These are phyloP conservation scores for Emydocephalus ijimae DNA, from an alignment of 2,113 vertebrate genomes.

Conservation along the genomic window DNA sequence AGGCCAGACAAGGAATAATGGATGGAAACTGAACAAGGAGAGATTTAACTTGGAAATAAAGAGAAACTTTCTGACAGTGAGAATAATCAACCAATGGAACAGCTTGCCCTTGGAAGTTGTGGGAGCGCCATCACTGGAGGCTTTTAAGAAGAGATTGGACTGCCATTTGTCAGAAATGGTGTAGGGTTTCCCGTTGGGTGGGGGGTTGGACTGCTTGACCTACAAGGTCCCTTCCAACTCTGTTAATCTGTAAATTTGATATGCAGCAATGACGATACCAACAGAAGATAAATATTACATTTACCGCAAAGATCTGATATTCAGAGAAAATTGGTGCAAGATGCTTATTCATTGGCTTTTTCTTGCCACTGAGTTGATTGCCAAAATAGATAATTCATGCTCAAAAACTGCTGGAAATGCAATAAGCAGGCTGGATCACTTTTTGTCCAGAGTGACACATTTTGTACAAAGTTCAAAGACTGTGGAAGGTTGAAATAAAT, in stretches of 20 bases:
- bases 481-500: neutral
- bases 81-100: no score
- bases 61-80: no score
- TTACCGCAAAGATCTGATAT: neutral
- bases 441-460: neutral
- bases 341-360: neutral
- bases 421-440: neutral
- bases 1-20: no score
- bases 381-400: neutral
- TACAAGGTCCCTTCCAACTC: no score
- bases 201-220: no score
- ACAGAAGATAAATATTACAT: neutral
- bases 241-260: neutral
- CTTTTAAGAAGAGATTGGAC: no score
- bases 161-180: no score
- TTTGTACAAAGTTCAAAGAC: neutral
- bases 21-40: no score
- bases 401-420: neutral
- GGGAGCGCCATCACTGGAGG: no score
- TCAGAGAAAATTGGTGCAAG: neutral
- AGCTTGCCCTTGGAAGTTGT: no score
- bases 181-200: no score
- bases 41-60: no score
- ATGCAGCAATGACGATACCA: neutral
- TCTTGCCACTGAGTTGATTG: neutral